phyloP scores from a whole-genome alignment of 2,888 invertebrate species.

The Megamerina dolium region DNA sequence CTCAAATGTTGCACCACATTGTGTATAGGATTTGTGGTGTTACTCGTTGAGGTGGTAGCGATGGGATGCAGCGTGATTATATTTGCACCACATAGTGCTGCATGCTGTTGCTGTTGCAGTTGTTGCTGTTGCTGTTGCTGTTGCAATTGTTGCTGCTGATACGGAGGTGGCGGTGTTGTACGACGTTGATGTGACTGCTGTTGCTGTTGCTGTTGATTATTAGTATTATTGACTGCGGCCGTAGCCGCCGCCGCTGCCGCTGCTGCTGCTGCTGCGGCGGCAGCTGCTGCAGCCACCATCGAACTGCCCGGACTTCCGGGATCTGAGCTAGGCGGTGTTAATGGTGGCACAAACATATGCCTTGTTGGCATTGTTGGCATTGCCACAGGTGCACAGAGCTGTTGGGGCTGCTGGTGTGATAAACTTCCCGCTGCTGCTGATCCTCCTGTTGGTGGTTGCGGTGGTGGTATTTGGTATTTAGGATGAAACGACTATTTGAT shows the following conservation, averaged over 20 bases:
- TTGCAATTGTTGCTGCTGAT: slow-evolving; percentile 30
- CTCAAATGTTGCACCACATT: slow-evolving; percentile 25
- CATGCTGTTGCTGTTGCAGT: slow-evolving; percentile 33
- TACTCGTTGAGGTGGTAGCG: slow-evolving; percentile 14
- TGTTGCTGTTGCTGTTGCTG: slow-evolving; percentile 24
- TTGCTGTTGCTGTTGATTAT: slow-evolving; percentile 42
- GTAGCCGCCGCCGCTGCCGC: slow-evolving; percentile 18
- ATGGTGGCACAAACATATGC: slow-evolving; percentile 73
- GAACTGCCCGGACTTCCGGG: slow-evolving; percentile 76
- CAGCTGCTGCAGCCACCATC: slow-evolving; percentile 55
- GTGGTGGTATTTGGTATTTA: slow-evolving; percentile 44
- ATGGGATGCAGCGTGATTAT: slow-evolving; percentile 32
- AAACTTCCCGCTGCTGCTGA: slow-evolving; percentile 25
- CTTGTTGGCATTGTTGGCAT: slow-evolving; percentile 43
- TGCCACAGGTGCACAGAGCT: slow-evolving; percentile 40
- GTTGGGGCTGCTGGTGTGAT: slow-evolving; percentile 31
- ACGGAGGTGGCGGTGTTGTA: slow-evolving; percentile 43
- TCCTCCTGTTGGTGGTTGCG: slow-evolving; percentile 31
- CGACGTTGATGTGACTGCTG: slow-evolving; percentile 38
- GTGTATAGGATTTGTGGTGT: not conserved
- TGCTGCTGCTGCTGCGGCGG: slow-evolving; percentile 34
- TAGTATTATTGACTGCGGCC: slow-evolving; percentile 53
- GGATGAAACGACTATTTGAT: slow-evolving; percentile 45
- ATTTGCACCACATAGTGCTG: slow-evolving; percentile 37
- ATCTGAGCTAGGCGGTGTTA: slow-evolving; percentile 83